Evolutionary conservation across 2,797 vertebrate species (phyloP).

Genomic region (Phataginus tetradactyla): DNA sequence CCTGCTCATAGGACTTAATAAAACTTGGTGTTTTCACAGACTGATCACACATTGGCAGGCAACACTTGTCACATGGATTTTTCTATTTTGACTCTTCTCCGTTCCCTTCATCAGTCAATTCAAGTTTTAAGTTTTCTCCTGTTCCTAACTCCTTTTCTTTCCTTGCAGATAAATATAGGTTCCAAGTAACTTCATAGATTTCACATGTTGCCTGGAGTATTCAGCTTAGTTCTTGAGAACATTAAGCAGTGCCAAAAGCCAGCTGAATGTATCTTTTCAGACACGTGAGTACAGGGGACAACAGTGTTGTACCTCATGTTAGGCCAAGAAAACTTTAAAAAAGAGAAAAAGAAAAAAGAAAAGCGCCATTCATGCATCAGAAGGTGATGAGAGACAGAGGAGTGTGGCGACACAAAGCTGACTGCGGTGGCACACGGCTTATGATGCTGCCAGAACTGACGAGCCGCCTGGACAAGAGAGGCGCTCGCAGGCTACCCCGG

Average conservation of each 20-base stretch:
- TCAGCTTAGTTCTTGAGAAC: not conserved
- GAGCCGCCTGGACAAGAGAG: constrained; percentile 85
- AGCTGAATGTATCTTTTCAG: not conserved
- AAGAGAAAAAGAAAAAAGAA: constrained; percentile 80
- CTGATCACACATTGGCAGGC: not conserved
- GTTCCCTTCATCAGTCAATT: constrained; percentile 1
- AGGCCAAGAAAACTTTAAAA: constrained; percentile 75
- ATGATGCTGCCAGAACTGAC: constrained; percentile 84
- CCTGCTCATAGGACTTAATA: not conserved
- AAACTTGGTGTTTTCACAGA: not conserved
- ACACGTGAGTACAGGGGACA: constrained; percentile 54
- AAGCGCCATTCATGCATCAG: constrained; percentile 85
- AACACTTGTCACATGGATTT: not conserved
- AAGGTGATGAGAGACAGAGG: constrained; percentile 85
- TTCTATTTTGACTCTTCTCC: constrained; percentile 7
- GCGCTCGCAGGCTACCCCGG: constrained; percentile 85
- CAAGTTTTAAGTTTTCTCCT: not conserved
- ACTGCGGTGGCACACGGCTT: constrained; percentile 84
- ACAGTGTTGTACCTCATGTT: constrained; percentile 63
- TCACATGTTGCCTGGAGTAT: not conserved
- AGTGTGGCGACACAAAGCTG: constrained; percentile 85
- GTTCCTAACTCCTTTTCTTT: not conserved
- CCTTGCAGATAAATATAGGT: not conserved
- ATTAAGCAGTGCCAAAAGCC: not conserved
- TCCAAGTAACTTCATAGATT: not conserved